Evolutionary conservation across 2,797 vertebrate species (phyloP).

Genomic region (Rhinophrynus dorsalis): DNA sequence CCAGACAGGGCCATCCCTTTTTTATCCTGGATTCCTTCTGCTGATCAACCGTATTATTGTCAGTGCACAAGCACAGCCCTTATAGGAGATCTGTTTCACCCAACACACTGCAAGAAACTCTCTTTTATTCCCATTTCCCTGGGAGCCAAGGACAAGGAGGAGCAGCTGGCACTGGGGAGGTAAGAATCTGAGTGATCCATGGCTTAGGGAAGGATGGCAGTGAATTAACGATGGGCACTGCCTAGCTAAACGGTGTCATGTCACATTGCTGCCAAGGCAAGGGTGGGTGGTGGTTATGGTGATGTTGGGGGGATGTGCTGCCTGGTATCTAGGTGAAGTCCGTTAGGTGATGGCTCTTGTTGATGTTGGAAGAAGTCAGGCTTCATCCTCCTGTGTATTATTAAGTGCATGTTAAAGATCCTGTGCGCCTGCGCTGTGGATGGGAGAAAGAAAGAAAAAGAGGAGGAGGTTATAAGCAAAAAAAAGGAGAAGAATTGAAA

Average conservation of each 20-base stretch:
- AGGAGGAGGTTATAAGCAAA: constrained; percentile 12
- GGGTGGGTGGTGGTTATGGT: too few species aligned
- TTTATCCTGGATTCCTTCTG: too few species aligned
- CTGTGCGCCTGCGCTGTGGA: constrained; percentile 30
- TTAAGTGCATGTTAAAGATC: constrained; percentile 36
- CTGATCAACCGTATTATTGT: too few species aligned
- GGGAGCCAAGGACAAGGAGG: neutral
- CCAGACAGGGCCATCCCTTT: too few species aligned
- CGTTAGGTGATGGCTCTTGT: neutral
- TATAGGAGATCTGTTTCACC: neutral
- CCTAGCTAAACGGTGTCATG: too few species aligned
- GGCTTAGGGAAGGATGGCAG: too few species aligned
- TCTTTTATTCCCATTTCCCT: neutral
- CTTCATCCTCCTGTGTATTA: constrained; percentile 35
- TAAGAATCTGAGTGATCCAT: too few species aligned
- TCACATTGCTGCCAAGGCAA: neutral
- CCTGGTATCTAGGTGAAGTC: neutral
- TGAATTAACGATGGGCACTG: too few species aligned
- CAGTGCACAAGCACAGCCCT: neutral
- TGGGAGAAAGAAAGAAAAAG: neutral
- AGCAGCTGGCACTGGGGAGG: too few species aligned
- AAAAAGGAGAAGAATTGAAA: neutral
- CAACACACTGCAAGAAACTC: neutral
- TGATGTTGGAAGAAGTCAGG: neutral
- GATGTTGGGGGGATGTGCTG: too few species aligned